Evolutionary conservation across 1,140 invertebrate genomes (phyloP).

Genomic region (Drosophila ananassae): DNA sequence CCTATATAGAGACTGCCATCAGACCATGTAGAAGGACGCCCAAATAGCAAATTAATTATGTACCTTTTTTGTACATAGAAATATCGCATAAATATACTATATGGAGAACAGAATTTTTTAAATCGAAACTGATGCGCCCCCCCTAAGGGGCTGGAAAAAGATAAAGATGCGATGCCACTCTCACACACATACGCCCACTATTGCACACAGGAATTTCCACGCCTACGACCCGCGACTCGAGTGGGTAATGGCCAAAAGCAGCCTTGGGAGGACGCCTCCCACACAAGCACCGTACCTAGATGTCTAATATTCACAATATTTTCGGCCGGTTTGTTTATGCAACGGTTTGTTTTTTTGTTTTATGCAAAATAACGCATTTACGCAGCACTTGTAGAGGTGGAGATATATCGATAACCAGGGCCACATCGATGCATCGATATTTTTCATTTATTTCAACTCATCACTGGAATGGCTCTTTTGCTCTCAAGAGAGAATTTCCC

Average conservation of each 20-base stretch:
- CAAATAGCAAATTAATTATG: no score
- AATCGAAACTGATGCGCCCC: no score
- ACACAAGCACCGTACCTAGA: conserved; percentile 1
- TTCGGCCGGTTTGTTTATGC: conserved; percentile 12
- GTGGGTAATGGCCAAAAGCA: not conserved
- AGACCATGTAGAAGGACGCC: no score
- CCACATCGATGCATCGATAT: not conserved
- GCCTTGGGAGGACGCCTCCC: not conserved
- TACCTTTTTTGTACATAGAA: no score
- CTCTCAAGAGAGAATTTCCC: not conserved
- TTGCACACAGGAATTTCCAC: conserved; percentile 50
- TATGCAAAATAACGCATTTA: conserved; percentile 1
- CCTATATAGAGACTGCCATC: no score
- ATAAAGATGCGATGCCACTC: not conserved
- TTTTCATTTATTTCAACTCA: not conserved
- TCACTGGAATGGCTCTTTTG: not conserved
- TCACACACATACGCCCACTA: conserved; percentile 33
- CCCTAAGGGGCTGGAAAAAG: not conserved
- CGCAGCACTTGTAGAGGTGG: conserved; percentile 1
- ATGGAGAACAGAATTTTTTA: no score
- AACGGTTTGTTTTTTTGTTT: conserved; percentile 5
- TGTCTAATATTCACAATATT: not conserved
- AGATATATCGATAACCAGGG: not conserved
- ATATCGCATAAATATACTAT: no score
- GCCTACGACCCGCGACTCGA: conserved; percentile 19